Conservation (phyloP, 2,888 invertebrate genomes). For the Drosophila mimica region DNA sequence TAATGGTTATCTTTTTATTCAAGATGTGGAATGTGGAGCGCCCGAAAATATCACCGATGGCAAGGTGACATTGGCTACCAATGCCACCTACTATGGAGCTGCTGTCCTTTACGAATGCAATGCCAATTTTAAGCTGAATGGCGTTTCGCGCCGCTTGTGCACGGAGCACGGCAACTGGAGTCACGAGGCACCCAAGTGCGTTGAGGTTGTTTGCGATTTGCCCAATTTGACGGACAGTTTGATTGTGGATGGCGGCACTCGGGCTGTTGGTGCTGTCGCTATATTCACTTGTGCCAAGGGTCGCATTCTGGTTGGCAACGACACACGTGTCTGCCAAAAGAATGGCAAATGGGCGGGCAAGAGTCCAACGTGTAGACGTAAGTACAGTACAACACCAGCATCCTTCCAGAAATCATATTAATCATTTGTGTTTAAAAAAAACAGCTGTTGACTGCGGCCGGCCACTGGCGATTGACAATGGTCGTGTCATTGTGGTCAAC, state of each 20-base stretch:
- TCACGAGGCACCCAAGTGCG: constrained; percentile 92
- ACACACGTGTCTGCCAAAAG: constrained; percentile 90
- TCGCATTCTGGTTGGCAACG: constrained; percentile 91
- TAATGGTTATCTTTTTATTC: not conserved
- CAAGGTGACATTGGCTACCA: constrained; percentile 91
- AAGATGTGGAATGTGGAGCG: constrained; percentile 94
- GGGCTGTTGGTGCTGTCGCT: constrained; percentile 92
- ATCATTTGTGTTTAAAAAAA: not conserved
- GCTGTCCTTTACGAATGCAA: constrained; percentile 94
- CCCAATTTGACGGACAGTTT: constrained; percentile 87
- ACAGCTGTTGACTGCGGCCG: constrained; percentile 94
- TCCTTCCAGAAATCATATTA: not conserved
- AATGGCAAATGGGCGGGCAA: constrained; percentile 93
- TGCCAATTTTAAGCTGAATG: constrained; percentile 92
- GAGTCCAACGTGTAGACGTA: constrained; percentile 92
- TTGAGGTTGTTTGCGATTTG: constrained; percentile 92
- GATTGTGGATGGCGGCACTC: constrained; percentile 87
- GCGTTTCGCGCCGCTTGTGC: constrained; percentile 92
- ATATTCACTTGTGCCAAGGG: constrained; percentile 94
- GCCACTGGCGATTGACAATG: constrained; percentile 92
- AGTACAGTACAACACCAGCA: constrained; percentile 79
- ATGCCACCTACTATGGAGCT: constrained; percentile 95
- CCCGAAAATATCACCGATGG: constrained; percentile 91
- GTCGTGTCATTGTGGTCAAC: constrained; percentile 93
- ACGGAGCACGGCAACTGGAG: constrained; percentile 96